Percentiles rank a stretch among this genome's conserved stretches.
These are phyloP conservation scores for Drosophila ezoana DNA, from an alignment of 2,888 invertebrate species.

Conservation along the genomic window DNA sequence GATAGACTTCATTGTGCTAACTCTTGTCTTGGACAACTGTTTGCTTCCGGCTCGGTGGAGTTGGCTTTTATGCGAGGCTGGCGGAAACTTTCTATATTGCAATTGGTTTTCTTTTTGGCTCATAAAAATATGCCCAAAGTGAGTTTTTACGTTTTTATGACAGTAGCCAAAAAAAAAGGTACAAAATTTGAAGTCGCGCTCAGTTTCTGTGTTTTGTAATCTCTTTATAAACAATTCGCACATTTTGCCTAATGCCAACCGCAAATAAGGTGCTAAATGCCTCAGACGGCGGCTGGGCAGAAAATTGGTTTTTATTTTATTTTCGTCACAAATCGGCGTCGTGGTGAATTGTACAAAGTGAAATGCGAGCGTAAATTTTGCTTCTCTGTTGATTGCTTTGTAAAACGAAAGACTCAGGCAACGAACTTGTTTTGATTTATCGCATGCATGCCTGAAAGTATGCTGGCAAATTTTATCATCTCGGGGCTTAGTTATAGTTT, in stretches of 20 bases:
- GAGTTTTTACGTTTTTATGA: constrained; percentile 66
- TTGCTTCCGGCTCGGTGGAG: constrained; percentile 60
- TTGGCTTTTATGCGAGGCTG: constrained; percentile 63
- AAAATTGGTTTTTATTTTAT: constrained; percentile 42
- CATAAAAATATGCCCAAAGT: constrained; percentile 53
- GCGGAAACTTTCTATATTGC: constrained; percentile 70
- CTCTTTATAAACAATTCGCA: constrained; percentile 81
- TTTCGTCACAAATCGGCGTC: constrained; percentile 4
- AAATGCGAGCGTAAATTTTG: constrained; percentile 29
- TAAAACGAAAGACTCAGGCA: constrained; percentile 61
- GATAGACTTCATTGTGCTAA: constrained; percentile 59
- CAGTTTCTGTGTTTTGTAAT: constrained; percentile 73
- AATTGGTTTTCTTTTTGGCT: constrained; percentile 53
- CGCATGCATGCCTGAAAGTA: constrained; percentile 31
- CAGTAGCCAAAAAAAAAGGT: constrained; percentile 8
- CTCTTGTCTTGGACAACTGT: constrained; percentile 57
- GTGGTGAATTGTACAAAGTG: constrained; percentile 36
- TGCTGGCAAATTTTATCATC: background rate
- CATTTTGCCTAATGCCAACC: constrained; percentile 68
- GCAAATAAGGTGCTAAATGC: constrained; percentile 80
- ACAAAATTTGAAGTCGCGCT: constrained; percentile 26
- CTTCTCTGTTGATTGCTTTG: constrained; percentile 23
- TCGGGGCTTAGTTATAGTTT: too few species aligned
- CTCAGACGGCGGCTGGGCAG: constrained; percentile 45
- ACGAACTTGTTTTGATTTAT: constrained; percentile 46